phyloP scores from a whole-genome alignment of 2,113 vertebrate genomes.

The Vireo altiloquus region DNA sequence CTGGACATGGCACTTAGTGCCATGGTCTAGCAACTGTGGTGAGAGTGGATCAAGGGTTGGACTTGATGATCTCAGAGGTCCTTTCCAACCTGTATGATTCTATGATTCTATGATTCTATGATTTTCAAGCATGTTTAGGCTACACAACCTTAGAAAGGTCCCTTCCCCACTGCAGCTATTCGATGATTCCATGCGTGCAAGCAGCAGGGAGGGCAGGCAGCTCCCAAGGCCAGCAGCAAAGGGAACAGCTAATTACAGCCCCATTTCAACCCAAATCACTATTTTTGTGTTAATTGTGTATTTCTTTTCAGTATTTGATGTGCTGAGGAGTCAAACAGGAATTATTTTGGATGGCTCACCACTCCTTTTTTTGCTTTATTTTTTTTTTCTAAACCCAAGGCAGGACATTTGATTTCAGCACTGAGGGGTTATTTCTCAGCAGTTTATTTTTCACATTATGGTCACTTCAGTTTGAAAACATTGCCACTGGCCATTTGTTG shows the following conservation, averaged over 20 bases:
- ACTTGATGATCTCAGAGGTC: no score
- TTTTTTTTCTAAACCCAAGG: neutral
- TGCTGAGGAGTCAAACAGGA: neutral
- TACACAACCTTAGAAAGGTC: neutral
- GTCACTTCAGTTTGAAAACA: neutral
- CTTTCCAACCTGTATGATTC: no score
- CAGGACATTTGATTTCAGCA: neutral
- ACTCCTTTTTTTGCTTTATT: neutral
- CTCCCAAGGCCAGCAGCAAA: neutral
- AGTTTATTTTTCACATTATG: slow-evolving; percentile 7
- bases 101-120: no score
- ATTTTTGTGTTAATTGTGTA: neutral
- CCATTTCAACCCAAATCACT: neutral
- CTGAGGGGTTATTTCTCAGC: neutral
- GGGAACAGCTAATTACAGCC: neutral
- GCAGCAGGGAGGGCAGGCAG: neutral
- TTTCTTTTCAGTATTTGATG: neutral
- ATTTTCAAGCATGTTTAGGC: neutral
- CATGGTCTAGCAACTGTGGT: no score
- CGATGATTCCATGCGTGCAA: neutral
- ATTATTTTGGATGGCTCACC: neutral
- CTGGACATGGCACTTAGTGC: no score
- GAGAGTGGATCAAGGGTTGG: no score
- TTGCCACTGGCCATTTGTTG: slow-evolving; percentile 15
- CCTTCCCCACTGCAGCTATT: neutral